phyloP scores from a whole-genome alignment of 2,888 invertebrate genomes.

The Habrosyne pyritoides region DNA sequence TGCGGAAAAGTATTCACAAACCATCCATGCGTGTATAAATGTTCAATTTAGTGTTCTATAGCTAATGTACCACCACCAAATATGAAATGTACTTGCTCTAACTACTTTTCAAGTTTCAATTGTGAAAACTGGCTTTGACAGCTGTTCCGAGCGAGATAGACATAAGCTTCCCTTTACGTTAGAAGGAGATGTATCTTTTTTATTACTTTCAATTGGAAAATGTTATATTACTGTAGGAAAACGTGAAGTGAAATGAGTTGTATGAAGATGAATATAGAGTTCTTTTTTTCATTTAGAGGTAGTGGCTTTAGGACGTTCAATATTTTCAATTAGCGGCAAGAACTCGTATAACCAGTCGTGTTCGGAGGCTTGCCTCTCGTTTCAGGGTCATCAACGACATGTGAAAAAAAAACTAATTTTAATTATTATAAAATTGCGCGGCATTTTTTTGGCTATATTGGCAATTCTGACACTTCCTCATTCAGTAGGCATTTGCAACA shows the following conservation, averaged over 20 bases:
- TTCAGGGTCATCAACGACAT: constrained; percentile 56
- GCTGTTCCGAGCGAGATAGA: constrained; percentile 49
- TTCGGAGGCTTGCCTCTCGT: constrained; percentile 65
- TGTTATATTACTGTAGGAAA: constrained; percentile 13
- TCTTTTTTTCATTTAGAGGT: constrained; percentile 17
- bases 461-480: constrained; percentile 3
- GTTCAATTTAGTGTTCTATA: not conserved
- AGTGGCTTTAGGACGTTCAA: constrained; percentile 21
- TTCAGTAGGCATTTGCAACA: not conserved
- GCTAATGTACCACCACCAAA: not conserved
- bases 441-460: constrained; percentile 24
- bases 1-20: no score
- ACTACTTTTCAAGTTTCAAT: constrained; percentile 60
- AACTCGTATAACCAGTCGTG: constrained; percentile 62
- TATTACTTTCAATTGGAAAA: constrained; percentile 19
- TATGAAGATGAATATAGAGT: constrained; percentile 13
- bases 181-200: constrained; percentile 27
- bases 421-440: constrained; percentile 28
- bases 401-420: constrained; percentile 28
- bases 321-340: constrained; percentile 34
- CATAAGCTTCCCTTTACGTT: constrained; percentile 12
- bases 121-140: constrained; percentile 71
- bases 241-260: constrained; percentile 15
- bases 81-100: constrained; percentile 22
- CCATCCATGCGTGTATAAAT: not conserved